Conservation (phyloP, 2,113 vertebrate genomes). For the Melozone crissalis region DNA sequence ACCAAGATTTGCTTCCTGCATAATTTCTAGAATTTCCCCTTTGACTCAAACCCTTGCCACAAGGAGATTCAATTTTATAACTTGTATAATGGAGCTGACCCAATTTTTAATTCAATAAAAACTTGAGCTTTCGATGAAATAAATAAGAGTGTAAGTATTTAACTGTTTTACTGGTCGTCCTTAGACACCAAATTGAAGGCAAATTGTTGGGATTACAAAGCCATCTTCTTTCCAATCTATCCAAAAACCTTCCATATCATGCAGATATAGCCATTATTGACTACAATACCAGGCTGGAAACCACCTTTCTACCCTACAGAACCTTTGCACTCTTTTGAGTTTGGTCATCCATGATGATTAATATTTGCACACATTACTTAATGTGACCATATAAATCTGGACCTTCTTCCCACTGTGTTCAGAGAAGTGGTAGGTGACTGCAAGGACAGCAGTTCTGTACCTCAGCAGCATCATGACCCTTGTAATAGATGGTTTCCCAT, state of each 20-base stretch:
- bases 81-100: neutral
- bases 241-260: neutral
- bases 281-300: neutral
- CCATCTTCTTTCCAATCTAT: neutral
- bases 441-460: neutral
- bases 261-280: neutral
- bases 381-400: neutral
- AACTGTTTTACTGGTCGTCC: neutral
- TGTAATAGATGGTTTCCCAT: neutral
- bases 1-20: neutral
- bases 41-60: neutral
- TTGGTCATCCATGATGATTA: neutral
- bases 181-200: neutral
- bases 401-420: neutral
- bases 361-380: neutral
- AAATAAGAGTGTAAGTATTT: neutral
- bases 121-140: neutral
- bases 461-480: neutral
- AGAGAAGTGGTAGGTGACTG: neutral
- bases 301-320: neutral
- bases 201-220: neutral
- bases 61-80: neutral
- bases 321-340: neutral
- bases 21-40: neutral
- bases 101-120: neutral